Evolutionary conservation across 2,888 invertebrate genomes (phyloP).

Genomic region (Argynnis bischoffii): DNA sequence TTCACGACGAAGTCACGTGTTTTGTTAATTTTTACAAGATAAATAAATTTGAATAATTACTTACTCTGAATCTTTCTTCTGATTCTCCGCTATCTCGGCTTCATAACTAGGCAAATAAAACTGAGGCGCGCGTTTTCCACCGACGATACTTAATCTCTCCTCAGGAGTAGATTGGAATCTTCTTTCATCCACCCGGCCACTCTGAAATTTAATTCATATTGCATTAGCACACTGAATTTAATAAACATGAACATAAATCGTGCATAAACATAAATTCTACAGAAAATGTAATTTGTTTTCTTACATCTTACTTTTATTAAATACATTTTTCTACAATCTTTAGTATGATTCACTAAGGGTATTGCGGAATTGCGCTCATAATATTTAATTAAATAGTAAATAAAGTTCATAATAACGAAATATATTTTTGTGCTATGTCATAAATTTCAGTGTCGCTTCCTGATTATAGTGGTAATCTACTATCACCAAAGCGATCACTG

Average conservation of each 20-base stretch:
- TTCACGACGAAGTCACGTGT: too few species aligned
- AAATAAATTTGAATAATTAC: conserved; percentile 49
- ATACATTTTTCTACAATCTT: too few species aligned
- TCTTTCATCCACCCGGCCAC: conserved; percentile 94
- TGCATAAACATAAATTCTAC: background rate
- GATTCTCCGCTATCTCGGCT: conserved; percentile 97
- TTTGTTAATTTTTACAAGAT: background rate
- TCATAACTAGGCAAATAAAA: conserved; percentile 98
- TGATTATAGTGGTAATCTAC: too few species aligned
- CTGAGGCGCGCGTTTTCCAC: conserved; percentile 98
- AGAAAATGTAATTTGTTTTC: background rate
- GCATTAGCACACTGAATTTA: conserved; percentile 3
- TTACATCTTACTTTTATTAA: background rate
- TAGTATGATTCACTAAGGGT: too few species aligned
- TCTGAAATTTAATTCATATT: conserved; percentile 70
- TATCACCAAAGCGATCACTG: too few species aligned
- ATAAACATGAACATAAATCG: conserved; percentile 1
- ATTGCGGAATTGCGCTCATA: too few species aligned
- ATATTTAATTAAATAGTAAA: too few species aligned
- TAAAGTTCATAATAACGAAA: too few species aligned
- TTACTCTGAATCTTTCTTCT: conserved; percentile 98
- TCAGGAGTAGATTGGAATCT: conserved; percentile 95
- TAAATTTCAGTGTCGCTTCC: too few species aligned
- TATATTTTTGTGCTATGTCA: too few species aligned
- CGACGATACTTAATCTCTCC: conserved; percentile 95